Percentiles rank a stretch among this genome's conserved stretches.
phyloP scores from a whole-genome alignment of 1,140 invertebrate species.

The Macrostomum lignano region DNA sequence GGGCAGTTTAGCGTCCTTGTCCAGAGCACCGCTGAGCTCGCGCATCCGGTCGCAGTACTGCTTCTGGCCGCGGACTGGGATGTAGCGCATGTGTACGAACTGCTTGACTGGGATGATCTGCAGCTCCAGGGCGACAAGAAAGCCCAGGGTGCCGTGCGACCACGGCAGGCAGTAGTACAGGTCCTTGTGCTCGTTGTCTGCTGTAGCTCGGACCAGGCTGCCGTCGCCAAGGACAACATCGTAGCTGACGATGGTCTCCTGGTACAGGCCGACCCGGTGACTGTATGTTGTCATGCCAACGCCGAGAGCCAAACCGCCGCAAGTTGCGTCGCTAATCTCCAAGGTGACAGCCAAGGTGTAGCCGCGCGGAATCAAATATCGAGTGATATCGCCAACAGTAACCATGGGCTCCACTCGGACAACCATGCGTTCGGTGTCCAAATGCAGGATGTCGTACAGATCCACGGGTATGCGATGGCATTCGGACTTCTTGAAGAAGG shows the following conservation, averaged over 20 bases:
- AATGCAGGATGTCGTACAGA: conserved; percentile 42
- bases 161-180: conserved; percentile 48
- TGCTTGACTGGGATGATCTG: conserved; percentile 40
- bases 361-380: not conserved
- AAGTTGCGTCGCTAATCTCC: conserved; percentile 48
- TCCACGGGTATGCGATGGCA: conserved; percentile 42
- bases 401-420: conserved; percentile 46
- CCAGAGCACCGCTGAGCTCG: conserved; percentile 26
- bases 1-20: conserved; percentile 26
- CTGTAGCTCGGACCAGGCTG: conserved; percentile 23
- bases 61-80: conserved; percentile 29
- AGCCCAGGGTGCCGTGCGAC: conserved; percentile 58
- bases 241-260: conserved; percentile 42
- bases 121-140: conserved; percentile 46
- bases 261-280: conserved; percentile 45
- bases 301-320: conserved; percentile 50
- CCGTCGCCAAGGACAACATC: conserved; percentile 33
- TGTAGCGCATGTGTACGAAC: conserved; percentile 32
- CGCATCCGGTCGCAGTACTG: conserved; percentile 31
- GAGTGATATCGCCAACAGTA: conserved; percentile 48
- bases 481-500: conserved; percentile 37
- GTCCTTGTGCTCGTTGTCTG: conserved; percentile 37
- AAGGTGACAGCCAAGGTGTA: conserved; percentile 43
- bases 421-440: conserved; percentile 35
- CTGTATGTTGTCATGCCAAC: conserved; percentile 52